Conservation (phyloP, 1,140 invertebrate species). For the Drosophila kohkoa region DNA sequence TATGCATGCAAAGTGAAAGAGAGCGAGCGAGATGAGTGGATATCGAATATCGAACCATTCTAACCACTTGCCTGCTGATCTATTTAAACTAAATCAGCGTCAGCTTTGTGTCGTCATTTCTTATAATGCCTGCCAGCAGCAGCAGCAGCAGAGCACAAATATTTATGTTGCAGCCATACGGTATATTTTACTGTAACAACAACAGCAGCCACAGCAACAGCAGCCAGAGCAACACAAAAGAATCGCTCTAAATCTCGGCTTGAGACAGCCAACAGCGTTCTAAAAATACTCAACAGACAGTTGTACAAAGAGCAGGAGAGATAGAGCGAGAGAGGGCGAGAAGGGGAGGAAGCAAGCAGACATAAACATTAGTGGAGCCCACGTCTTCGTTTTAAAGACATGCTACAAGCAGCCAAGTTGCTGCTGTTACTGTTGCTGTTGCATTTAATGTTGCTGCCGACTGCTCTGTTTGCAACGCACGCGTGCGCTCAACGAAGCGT, state of each 20-base stretch:
- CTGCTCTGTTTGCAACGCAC: constrained; percentile 12
- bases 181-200: constrained; percentile 77
- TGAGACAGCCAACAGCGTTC: constrained; percentile 46
- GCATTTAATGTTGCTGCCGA: neutral
- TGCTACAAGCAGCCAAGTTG: constrained; percentile 20
- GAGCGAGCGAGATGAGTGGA: neutral
- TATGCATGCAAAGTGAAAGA: constrained; percentile 16
- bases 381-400: constrained; percentile 44
- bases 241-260: constrained; percentile 45
- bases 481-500: constrained; percentile 30
- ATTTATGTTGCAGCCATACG: constrained; percentile 64
- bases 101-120: constrained; percentile 46
- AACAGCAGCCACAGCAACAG: constrained; percentile 6
- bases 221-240: constrained; percentile 38
- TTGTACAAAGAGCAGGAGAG: neutral
- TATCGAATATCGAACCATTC: neutral
- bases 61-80: constrained; percentile 26
- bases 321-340: constrained; percentile 20
- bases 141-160: constrained; percentile 25
- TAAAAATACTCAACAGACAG: constrained; percentile 53
- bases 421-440: neutral
- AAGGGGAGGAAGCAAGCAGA: constrained; percentile 46
- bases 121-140: constrained; percentile 29
- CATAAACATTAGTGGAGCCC: constrained; percentile 53
- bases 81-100: constrained; percentile 47